phyloP scores from a whole-genome alignment of 2,113 vertebrate species.

The Scopus umbretta region DNA sequence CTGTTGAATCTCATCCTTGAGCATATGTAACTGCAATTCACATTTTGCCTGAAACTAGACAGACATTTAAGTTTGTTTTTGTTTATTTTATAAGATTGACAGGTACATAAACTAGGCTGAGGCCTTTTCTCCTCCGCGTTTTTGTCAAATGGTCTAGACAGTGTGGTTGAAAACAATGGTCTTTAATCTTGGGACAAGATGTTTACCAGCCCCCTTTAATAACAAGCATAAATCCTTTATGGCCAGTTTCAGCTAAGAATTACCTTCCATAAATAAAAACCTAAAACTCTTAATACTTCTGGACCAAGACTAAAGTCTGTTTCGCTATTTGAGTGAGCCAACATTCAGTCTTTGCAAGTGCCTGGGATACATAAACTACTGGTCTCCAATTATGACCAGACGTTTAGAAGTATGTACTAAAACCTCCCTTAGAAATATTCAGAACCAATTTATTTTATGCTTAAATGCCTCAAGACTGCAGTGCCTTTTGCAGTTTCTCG shows the following conservation, averaged over 20 bases:
- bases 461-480: not conserved
- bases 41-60: not conserved
- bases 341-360: not conserved
- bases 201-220: not conserved
- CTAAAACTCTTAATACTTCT: not conserved
- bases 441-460: not conserved
- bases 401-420: not conserved
- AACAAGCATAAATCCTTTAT: not conserved
- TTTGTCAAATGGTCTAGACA: not conserved
- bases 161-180: not conserved
- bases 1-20: not conserved
- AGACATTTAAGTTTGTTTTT: not conserved
- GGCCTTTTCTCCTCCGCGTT: not conserved
- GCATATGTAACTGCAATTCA: not conserved
- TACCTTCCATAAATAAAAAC: slow-evolving; percentile 3
- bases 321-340: not conserved
- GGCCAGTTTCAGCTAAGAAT: not conserved
- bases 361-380: not conserved
- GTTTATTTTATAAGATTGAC: not conserved
- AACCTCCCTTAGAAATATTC: not conserved
- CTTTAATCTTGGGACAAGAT: not conserved
- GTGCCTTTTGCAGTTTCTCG: not conserved
- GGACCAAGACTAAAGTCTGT: not conserved
- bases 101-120: not conserved
- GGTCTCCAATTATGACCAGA: not conserved